phyloP scores from a whole-genome alignment of 2,888 invertebrate genomes.

The Allygus modestus region DNA sequence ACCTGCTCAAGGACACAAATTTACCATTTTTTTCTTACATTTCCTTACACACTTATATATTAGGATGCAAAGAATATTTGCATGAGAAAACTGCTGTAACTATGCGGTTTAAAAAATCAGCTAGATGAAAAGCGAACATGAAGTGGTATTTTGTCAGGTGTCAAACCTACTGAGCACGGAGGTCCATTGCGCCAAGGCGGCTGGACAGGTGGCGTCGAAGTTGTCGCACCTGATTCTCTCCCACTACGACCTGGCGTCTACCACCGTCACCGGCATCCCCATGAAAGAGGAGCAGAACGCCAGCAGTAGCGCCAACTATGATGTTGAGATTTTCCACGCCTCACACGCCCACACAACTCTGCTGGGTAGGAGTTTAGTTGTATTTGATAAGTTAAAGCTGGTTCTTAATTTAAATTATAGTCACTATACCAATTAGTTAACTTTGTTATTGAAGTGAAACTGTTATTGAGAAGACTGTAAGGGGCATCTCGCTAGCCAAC shows the following conservation, averaged over 20 bases:
- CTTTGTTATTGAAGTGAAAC: too few species aligned
- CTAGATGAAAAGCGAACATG: too few species aligned
- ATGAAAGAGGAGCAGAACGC: conserved; percentile 99
- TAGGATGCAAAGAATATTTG: too few species aligned
- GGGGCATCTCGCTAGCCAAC: too few species aligned
- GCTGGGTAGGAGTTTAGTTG: conserved; percentile 75
- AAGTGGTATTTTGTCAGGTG: conserved; percentile 75
- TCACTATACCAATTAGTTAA: too few species aligned
- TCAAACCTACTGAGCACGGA: conserved; percentile 86
- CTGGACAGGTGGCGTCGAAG: conserved; percentile 82
- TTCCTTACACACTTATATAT: too few species aligned
- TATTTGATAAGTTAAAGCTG: conserved; percentile 71
- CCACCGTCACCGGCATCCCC: conserved; percentile 98
- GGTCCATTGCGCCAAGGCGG: conserved; percentile 88
- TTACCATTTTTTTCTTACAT: too few species aligned
- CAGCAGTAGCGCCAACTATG: conserved; percentile 98
- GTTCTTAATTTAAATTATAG: background rate
- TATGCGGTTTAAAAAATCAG: too few species aligned
- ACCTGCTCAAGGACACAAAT: too few species aligned
- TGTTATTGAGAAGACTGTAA: too few species aligned
- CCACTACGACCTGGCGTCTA: conserved; percentile 95
- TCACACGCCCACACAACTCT: conserved; percentile 90
- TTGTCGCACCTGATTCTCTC: conserved; percentile 86
- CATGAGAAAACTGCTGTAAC: too few species aligned
- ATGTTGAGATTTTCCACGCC: conserved; percentile 97